Base-by-base conservation (phyloP, 1,140 invertebrate genomes). In the Drosophila albomicans region DNA sequence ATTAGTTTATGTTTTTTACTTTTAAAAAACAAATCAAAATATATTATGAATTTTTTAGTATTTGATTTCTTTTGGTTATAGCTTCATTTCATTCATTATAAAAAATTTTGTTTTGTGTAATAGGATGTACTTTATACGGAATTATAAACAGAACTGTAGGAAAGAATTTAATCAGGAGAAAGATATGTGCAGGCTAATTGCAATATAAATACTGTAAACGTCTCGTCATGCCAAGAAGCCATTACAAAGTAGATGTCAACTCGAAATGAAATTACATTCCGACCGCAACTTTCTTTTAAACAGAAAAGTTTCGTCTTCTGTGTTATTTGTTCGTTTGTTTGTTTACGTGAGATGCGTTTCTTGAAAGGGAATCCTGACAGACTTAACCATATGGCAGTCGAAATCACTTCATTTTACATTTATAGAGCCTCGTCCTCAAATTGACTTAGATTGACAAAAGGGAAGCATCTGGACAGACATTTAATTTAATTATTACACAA, bases 191-290 rank as follows among this genome's bases (percentile, higher is more conserved):
- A 62, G 67, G 77, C 45, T 84, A 84, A 87, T 84, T 80, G 78
- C 70, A 84, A 72, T 75, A 68, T 75, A 80, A 87, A 84, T 84
- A 80, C 70, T 87, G 70, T 68, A 78, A 86, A 46, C 30, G 52
- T 43, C 68, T 45, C 20, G 32, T 63, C 49, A 52, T 25, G 43
- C 43, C 28, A 41, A 66, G 76, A 88, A 87, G 80, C 80, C 84
- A 67, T 80, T 78, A 49, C 41, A 64, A 52, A 80, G 56, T 56
- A 67, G 65, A 82, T 75, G 80, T 75, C 63, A 87, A 72, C 71
- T 69, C 49, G 71, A 71, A 67, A 75, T 65, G 54, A 69, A 88
- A 84, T 84, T 79, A 68, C 75, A 56, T 76, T 75, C 20, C 45
- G 38, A 11, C 38, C 16, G 20, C 48, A 66, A 66, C 49, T 69